These are phyloP conservation scores for Trachelus troglodyta DNA, from an alignment of 2,888 invertebrate species.

Conservation along the genomic window DNA sequence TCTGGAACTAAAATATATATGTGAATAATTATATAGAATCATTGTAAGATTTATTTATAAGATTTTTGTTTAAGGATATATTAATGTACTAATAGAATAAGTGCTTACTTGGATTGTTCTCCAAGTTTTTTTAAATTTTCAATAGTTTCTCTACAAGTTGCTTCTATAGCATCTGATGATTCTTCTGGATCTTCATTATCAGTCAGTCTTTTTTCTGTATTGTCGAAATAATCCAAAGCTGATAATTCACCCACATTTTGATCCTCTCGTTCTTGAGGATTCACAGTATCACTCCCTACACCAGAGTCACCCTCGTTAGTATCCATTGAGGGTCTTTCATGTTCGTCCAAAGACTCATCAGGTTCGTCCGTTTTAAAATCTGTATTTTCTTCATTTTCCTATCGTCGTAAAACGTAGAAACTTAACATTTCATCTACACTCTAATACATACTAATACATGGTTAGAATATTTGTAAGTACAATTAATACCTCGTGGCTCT, in stretches of 20 bases:
- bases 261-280: slow-evolving; percentile 61
- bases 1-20: slow-evolving; percentile 38
- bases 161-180: slow-evolving; percentile 60
- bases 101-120: slow-evolving; percentile 58
- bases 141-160: slow-evolving; percentile 62
- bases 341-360: slow-evolving; percentile 54
- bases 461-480: neutral
- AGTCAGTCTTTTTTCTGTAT: slow-evolving; percentile 42
- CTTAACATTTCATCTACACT: neutral
- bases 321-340: slow-evolving; percentile 56
- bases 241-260: slow-evolving; percentile 60
- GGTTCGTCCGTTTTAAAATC: slow-evolving; percentile 48
- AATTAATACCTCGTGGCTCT: slow-evolving; percentile 54
- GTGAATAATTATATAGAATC: no score
- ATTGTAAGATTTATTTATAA: no score
- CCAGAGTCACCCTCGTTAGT: slow-evolving; percentile 62
- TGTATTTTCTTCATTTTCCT: slow-evolving; percentile 50
- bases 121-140: slow-evolving; percentile 62
- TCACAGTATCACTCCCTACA: slow-evolving; percentile 64
- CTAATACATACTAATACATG: neutral
- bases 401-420: neutral
- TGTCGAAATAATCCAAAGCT: slow-evolving; percentile 29
- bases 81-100: neutral
- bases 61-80: neutral
- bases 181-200: slow-evolving; percentile 55